Conservation (phyloP, 2,113 vertebrate genomes). For the Eulemur macaco region DNA sequence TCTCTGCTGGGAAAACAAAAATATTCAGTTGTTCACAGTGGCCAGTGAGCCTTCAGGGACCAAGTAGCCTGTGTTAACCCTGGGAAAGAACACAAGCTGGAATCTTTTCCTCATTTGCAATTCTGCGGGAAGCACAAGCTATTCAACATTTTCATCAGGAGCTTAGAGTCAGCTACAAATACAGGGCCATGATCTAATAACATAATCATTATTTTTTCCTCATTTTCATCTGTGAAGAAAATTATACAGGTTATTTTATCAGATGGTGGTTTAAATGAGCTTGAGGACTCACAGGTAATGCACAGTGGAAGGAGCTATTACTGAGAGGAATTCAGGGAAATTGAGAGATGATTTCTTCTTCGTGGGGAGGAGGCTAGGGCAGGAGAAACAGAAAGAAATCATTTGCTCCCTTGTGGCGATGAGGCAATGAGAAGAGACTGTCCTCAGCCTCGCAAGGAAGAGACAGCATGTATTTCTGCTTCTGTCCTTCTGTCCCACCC, state of each 20-base stretch:
- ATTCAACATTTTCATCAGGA: neutral
- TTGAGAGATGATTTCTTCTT: neutral
- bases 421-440: neutral
- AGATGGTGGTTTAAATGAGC: neutral
- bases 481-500: rapidly evolving
- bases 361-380: rapidly evolving
- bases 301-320: neutral
- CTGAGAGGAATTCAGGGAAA: neutral
- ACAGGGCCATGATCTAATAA: slow-evolving; percentile 24
- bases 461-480: neutral
- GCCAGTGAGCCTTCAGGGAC: neutral
- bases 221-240: slow-evolving; percentile 11
- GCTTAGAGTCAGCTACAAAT: neutral
- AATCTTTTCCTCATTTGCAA: neutral
- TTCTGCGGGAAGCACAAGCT: neutral
- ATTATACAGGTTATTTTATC: neutral
- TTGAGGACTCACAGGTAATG: neutral
- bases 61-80: rapidly evolving
- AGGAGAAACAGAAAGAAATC: neutral
- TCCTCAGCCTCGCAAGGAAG: neutral
- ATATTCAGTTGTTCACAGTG: neutral
- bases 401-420: neutral
- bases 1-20: neutral
- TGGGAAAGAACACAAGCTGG: neutral
- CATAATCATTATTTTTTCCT: neutral